Base-by-base conservation (phyloP, 2,888 invertebrate genomes). In the Steinernema scapterisci region DNA sequence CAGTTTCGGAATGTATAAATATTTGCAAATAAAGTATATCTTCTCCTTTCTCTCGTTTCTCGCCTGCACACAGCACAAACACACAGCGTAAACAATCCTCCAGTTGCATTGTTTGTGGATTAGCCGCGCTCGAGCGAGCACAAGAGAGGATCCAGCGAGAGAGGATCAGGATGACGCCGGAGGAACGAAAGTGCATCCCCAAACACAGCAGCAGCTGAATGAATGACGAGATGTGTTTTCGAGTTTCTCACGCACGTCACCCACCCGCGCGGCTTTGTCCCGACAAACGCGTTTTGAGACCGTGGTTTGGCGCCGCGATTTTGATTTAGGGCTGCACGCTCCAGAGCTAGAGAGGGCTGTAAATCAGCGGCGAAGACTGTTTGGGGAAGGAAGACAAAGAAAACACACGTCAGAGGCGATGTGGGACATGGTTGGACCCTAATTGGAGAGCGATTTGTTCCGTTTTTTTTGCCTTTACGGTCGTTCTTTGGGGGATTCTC, bases 1-100 rank as follows among this genome's bases (percentile, higher is more conserved):
- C 23, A 21, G 63, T 63, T 63, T 63, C 54, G 3, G 23, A 63
- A 63, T 63, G 63, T 63, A 63, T 63, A 63, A 63, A 63, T 63
- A 63, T 63, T 63, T 63, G 11, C 38, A 63, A 63, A 54, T 25
- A 63, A 25, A 63, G 31, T 16, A 23, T 25, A 27, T 63, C 31
- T 6, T 63, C 31, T 11, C 13, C 11, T 7, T 16, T n/a, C 31
- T 7, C 16, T 3, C 31, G 9, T 63, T 6, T 63, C 63, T 31
- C n/a, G 25, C 31, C 19, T 16, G 48, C n/a, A 19, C 16, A 13
- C 16, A 16, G 19, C 48, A 16, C 13, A 16, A 48, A 48, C 48
- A 16, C n/a, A n/a, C 16, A 16, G 19, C 48, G 48, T 48, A 16
- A 48, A 48, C 48, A 16, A 48, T 9, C 9, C 38, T 38, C 38